These are phyloP conservation scores for Thecocarcelia acutangulata DNA, from an alignment of 2,888 invertebrate genomes.

Conservation along the genomic window DNA sequence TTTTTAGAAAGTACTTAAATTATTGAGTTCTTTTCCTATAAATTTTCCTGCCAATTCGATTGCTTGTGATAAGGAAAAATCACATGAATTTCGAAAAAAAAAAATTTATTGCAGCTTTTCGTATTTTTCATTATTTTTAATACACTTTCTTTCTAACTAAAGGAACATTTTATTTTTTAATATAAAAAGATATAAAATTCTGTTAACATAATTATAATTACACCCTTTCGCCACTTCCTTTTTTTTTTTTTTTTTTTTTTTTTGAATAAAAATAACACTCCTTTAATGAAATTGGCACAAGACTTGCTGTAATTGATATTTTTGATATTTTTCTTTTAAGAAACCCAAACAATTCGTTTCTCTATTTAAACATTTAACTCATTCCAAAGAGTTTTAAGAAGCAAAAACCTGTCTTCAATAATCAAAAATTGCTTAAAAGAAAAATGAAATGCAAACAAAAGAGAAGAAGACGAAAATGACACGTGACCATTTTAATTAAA, in stretches of 20 bases:
- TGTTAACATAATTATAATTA: too few relatives aligned
- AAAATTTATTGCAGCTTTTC: too few relatives aligned
- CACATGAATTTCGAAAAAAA: too few relatives aligned
- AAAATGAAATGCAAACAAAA: conserved; percentile 31
- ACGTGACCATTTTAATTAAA: conserved; percentile 72
- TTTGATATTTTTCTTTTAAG: conserved; percentile 40
- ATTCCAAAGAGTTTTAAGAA: conserved; percentile 1
- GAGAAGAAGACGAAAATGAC: conserved; percentile 62
- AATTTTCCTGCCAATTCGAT: too few relatives aligned
- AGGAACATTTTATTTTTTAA: too few relatives aligned
- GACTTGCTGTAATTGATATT: conserved; percentile 64
- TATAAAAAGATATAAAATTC: too few relatives aligned
- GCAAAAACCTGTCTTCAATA: conserved; percentile 52
- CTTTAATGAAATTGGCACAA: conserved; percentile 51
- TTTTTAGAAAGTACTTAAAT: too few relatives aligned
- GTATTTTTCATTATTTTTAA: too few relatives aligned
- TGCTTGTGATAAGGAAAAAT: too few relatives aligned
- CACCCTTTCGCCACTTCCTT: neutral
- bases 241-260: too few relatives aligned
- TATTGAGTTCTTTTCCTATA: too few relatives aligned
- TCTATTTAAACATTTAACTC: conserved; percentile 19
- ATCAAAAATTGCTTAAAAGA: conserved; percentile 27
- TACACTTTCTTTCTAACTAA: too few relatives aligned
- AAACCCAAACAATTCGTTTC: conserved; percentile 34
- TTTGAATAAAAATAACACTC: conserved; percentile 21